Evolutionary conservation across 2,113 vertebrate species (phyloP), one percentile per base, ranked within the genome.

Genomic region (Pangasianodon hypophthalmus): DNA sequence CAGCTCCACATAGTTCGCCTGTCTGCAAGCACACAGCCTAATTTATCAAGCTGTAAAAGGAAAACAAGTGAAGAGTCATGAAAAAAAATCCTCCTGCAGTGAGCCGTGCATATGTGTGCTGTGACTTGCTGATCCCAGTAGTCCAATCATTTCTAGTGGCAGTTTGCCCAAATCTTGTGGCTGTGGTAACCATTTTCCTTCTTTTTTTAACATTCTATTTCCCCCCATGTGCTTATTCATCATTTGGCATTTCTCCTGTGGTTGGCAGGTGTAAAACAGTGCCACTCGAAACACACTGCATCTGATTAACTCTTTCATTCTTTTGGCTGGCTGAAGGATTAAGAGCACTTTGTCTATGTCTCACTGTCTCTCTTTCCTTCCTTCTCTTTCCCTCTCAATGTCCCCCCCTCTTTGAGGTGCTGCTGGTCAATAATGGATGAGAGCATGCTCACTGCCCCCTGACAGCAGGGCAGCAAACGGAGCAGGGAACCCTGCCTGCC

Each of bases 381-480:
- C 8, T n/a, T 86, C 26, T 83, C 58, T 48, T 29, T 32, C 32
- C 60, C 18, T n/a, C 48, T 87, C n/a, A 7, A 67, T 75, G 8
- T 6, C 75, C 67, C 71, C 26, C 52, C 52, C 79, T 88, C 91
- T 89, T 91, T 90, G 91, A 90, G 67, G 92, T 92, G 90, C 90
- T 87, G 75, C 71, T 32, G 84, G 71, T 96, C 93, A 94, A 95
- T 96, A 96, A 96, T 96, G 95, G 90, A 96, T 95, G 94, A 95
- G 90, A 92, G 93, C 92, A 94, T 94, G 95, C 94, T 92, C 94
- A 93, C 91, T 93, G 93, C 94, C 94, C 94, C 93, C 93, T 93
- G 91, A 92, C 88, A 88, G 89, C 90, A 89, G 88, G 93, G 93
- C 92, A 92, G 94, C 93, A 95, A 96, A 94, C 95, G 92, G 93